Base-by-base conservation (phyloP, 2,797 vertebrate species). In the Poeciliopsis infans region DNA sequence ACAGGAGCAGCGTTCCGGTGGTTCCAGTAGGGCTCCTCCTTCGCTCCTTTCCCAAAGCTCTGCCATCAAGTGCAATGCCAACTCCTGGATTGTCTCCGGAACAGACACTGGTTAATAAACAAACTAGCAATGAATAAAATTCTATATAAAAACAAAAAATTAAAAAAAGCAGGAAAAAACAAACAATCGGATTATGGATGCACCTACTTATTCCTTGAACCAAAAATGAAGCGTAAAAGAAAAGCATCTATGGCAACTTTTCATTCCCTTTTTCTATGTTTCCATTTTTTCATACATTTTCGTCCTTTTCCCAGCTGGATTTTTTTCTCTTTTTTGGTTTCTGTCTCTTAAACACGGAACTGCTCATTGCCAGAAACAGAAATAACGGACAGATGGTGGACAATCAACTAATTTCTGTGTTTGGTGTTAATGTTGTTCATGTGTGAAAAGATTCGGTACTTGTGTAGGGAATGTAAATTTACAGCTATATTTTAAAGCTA, bases 401-500 rank as follows among this genome's bases (percentile, higher is more conserved):
- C 98, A 99, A 99, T 99, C 98, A 99, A 97, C 97, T 97, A 96
- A 96, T 97, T 97, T 98, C 96, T 97, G 97, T 97, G 97, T 98
- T 98, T 97, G 95, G 96, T 98, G 97, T 99, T 97, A 96, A 96
- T 98, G 97, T 99, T 96, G 97, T 99, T 98, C 96, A 96, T 96
- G 97, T 98, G 98, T 98, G 97, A 97, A 97, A 96, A 98, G 97
- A 97, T 97, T 97, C 97, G 96, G 97, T 98, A 98, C 96, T 97
- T 98, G 97, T 98, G 97, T 99, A 99, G 97, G 97, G 97, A 99
- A 98, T 99, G 97, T 99, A 99, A 96, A 98, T 99, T 98, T 98
- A 97, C 96, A 97, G 97, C 98, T 99, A 98, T 97, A 98, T 98
- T 99, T 99, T 98, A 97, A 97, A 97, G 97, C 96, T 98, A 98